Evolutionary conservation across 2,113 vertebrate species (phyloP).

Genomic region (Silurus meridionalis): DNA sequence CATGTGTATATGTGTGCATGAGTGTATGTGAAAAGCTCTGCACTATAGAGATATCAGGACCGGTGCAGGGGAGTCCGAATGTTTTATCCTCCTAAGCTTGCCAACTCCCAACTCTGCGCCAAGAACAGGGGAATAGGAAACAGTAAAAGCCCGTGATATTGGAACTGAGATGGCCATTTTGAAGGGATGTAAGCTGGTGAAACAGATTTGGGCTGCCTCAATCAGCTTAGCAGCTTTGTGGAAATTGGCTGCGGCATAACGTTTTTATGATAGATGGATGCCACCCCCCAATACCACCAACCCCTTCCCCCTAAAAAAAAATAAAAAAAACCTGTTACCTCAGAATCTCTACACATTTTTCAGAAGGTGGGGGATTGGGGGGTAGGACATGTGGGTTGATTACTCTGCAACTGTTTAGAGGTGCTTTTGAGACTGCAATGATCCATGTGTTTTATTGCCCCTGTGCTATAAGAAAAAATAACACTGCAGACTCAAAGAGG

Average conservation of each 20-base stretch:
- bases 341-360: slow-evolving; percentile 15
- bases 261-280: slow-evolving; percentile 68
- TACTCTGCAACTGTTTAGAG: slow-evolving; percentile 33
- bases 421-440: slow-evolving; percentile 15
- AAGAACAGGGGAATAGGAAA: slow-evolving; percentile 76
- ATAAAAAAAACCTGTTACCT: slow-evolving; percentile 54
- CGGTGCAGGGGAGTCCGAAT: slow-evolving; percentile 70
- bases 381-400: slow-evolving; percentile 51
- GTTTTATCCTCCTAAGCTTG: slow-evolving; percentile 78
- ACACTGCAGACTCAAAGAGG: neutral
- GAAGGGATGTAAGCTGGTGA: slow-evolving; percentile 81
- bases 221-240: slow-evolving; percentile 82
- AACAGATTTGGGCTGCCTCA: slow-evolving; percentile 80
- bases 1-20: slow-evolving; percentile 31
- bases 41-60: slow-evolving; percentile 76
- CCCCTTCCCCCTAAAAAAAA: slow-evolving; percentile 46
- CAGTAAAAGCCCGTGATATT: slow-evolving; percentile 79
- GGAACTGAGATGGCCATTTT: slow-evolving; percentile 83
- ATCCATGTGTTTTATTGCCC: slow-evolving; percentile 30
- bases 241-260: slow-evolving; percentile 76
- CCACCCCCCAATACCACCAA: slow-evolving; percentile 58
- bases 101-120: slow-evolving; percentile 70
- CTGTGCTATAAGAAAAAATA: slow-evolving; percentile 31
- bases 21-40: slow-evolving; percentile 63
- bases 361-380: neutral